Evolutionary conservation across 1,140 invertebrate species (phyloP), one percentile per base, ranked within the genome.

Genomic region (Meloidogyne exigua): DNA sequence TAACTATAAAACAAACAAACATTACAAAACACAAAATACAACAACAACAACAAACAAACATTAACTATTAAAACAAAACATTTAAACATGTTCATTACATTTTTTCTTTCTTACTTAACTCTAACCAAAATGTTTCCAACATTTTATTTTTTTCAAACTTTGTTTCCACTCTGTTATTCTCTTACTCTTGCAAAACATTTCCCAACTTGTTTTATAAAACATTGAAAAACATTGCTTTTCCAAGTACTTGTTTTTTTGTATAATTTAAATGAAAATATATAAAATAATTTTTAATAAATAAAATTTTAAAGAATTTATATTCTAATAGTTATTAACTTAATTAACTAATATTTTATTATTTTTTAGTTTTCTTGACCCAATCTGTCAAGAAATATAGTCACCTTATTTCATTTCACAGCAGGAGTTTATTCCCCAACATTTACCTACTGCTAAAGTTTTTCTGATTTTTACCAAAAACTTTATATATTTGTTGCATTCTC

Each of bases 261-360:
- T 57, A 57, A 57, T 57, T 57, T 57, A 57, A 57, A 57, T n/a
- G 18, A 57, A 57, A 57, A n/a, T n/a, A n/a, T 5, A 0, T 7
- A n/a, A n/a, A 57, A n/a, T 7, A 57, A n/a, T 9, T 18, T 57
- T 65, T 44, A 5, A 21, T 65, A 28, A 21, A 36, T 73, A 65
- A 73, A 73, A n/a, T n/a, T n/a, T n/a, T n/a, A n/a, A n/a, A n/a
- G n/a, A n/a, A n/a, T n/a, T n/a, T n/a, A n/a, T 66, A n/a, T 32
- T 36, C 10, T n/a, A n/a, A 25, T 32, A 28, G n/a, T 36, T 68
- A 32, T 2, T 13, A 2, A 32, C 26, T 28, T 28, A 32, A 68
- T 68, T 68, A 68, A n/a, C 36, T 23, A 26, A n/a, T 68, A 32
- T 68, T 28, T 26, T 26, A 36, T 67, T 65, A 10, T 26, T 68